Percentiles rank a stretch among this genome's conserved stretches.
These are phyloP conservation scores for Pterocles orientalis DNA, from an alignment of 2,113 vertebrate genomes.

Conservation along the genomic window DNA sequence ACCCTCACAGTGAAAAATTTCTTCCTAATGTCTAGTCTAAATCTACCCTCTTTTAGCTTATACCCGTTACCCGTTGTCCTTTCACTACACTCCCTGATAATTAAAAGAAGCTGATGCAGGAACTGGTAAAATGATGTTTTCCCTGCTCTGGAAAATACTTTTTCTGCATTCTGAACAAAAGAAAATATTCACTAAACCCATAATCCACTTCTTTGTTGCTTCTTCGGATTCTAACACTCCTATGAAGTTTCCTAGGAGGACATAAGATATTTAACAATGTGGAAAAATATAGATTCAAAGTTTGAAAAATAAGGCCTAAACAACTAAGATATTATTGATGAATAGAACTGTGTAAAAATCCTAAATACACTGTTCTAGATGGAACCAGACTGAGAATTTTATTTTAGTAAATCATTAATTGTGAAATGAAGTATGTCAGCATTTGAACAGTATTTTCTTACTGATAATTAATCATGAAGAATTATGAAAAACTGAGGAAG, in stretches of 20 bases:
- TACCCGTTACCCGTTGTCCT: too few species aligned
- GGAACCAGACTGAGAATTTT: neutral
- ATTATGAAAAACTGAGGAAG: neutral
- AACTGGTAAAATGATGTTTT: neutral
- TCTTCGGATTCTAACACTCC: neutral
- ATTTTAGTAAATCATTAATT: neutral
- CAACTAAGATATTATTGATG: neutral
- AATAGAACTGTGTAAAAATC: neutral
- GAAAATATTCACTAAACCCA: neutral
- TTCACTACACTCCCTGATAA: too few species aligned
- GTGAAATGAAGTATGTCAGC: neutral
- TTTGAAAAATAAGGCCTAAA: neutral
- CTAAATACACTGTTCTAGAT: neutral
- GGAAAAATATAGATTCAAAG: neutral
- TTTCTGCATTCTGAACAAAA: neutral
- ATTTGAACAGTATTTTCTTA: neutral
- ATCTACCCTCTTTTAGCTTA: too few species aligned
- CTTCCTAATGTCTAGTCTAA: too few species aligned
- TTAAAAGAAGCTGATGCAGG: neutral
- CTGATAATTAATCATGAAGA: neutral
- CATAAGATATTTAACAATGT: neutral
- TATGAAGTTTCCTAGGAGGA: neutral
- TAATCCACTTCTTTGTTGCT: neutral
- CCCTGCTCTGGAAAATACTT: neutral
- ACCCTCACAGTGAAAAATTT: too few species aligned